Conservation (phyloP, 2,797 vertebrate species). For the Hydrolagus colliei region DNA sequence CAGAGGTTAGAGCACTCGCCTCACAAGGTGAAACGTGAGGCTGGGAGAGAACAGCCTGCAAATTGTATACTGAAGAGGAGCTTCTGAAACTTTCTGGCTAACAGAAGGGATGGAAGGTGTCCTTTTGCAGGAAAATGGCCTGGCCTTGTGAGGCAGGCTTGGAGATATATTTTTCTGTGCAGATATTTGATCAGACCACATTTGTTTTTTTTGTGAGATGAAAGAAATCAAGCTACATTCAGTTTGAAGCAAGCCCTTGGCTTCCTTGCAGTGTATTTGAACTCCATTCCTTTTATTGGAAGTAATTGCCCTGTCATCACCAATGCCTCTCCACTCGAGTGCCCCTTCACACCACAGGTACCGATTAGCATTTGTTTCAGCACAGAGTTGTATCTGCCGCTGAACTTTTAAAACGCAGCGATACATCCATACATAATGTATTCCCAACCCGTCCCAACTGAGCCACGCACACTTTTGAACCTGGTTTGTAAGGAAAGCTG, state of each 20-base stretch:
- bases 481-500: background rate
- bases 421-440: background rate
- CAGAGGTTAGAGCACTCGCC: too few species aligned
- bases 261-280: background rate
- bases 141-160: background rate
- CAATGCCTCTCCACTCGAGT: background rate
- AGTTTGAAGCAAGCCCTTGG: background rate
- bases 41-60: background rate
- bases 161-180: background rate
- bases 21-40: background rate
- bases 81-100: background rate
- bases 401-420: background rate
- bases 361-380: background rate
- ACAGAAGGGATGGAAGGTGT: background rate
- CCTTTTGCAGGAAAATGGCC: background rate
- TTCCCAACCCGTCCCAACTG: background rate
- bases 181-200: background rate
- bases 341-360: background rate
- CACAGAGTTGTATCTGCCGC: background rate
- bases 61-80: background rate
- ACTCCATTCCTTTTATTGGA: background rate
- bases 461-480: background rate
- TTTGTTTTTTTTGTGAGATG: background rate
- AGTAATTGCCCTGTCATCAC: background rate
- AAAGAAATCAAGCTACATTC: constrained; percentile 12